Conservation (phyloP, 2,797 vertebrate genomes). For the Anolis apletophallus region DNA sequence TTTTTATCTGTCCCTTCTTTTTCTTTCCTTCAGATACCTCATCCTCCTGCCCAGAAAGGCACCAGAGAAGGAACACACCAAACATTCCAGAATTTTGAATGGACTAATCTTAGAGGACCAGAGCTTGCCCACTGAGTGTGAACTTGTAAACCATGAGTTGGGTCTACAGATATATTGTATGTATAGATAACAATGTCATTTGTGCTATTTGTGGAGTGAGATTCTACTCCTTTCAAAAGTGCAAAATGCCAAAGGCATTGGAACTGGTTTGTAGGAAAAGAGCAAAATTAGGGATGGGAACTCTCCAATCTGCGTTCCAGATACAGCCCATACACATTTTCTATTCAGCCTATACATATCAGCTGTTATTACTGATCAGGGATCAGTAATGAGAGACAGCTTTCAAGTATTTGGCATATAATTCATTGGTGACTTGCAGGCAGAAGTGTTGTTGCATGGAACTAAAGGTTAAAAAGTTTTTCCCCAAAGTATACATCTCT, state of each 20-base stretch:
- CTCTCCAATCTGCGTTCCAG: neutral
- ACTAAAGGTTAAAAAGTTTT: neutral
- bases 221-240: neutral
- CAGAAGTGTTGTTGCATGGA: neutral
- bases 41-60: neutral
- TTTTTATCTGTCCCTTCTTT: neutral
- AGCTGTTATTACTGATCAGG: neutral
- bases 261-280: no score
- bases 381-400: neutral
- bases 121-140: neutral
- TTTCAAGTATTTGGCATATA: neutral
- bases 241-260: neutral
- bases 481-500: neutral
- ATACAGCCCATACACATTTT: neutral
- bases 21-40: neutral
- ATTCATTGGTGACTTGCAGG: neutral
- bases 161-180: neutral
- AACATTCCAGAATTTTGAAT: neutral
- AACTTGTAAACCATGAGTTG: neutral
- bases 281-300: neutral
- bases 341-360: neutral
- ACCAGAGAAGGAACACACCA: neutral
- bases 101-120: neutral
- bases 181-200: neutral
- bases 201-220: neutral